Conservation (phyloP, 2,797 vertebrate species). For the Molossus molossus region DNA sequence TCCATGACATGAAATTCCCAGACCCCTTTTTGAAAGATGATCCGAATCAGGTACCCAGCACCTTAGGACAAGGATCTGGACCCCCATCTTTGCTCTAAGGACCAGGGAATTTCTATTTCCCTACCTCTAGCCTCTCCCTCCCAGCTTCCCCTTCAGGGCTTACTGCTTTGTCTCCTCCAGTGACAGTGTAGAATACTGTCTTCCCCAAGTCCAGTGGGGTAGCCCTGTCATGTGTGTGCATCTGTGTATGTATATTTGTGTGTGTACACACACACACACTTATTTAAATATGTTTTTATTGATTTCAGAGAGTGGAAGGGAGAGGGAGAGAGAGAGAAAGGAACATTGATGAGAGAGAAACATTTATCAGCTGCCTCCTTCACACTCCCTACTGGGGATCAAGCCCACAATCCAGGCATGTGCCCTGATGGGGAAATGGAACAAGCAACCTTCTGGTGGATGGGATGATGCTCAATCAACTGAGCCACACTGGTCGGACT, state of each 20-base stretch:
- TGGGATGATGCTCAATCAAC: too few relatives aligned
- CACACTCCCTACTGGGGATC: too few relatives aligned
- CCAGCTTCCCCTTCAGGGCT: background rate
- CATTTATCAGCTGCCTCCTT: too few relatives aligned
- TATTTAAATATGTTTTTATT: too few relatives aligned
- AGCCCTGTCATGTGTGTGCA: background rate
- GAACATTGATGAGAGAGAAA: too few relatives aligned
- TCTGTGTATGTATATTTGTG: background rate
- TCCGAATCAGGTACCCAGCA: background rate
- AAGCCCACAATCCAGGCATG: too few relatives aligned
- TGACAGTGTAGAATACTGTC: background rate
- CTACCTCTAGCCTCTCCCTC: background rate
- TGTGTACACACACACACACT: background rate
- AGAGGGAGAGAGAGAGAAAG: too few relatives aligned
- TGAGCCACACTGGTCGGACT: too few relatives aligned
- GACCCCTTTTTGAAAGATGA: conserved; percentile 7
- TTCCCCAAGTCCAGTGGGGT: background rate
- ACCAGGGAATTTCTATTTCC: background rate
- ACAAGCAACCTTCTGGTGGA: too few relatives aligned
- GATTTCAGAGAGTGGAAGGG: too few relatives aligned
- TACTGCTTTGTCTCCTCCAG: conserved; percentile 25
- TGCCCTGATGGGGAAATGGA: too few relatives aligned
- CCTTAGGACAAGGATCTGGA: background rate
- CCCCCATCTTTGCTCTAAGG: background rate
- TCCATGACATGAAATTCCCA: background rate